Evolutionary conservation across 1,140 invertebrate genomes (phyloP).

Genomic region (Dolichoris vasculosae): DNA sequence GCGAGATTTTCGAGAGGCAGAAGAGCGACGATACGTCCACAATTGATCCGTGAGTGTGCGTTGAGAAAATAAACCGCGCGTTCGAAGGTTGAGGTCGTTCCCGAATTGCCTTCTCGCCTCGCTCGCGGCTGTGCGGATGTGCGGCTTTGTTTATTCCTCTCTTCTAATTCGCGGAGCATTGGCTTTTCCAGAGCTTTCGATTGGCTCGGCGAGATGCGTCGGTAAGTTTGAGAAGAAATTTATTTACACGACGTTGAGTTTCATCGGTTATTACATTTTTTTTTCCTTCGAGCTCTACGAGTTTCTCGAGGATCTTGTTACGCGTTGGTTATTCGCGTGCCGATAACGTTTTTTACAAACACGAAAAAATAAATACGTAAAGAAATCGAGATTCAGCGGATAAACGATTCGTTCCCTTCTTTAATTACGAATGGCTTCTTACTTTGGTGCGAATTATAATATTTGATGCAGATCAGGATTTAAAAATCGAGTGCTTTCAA

Average conservation of each 20-base stretch:
- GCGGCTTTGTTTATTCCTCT: not conserved
- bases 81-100: slow-evolving; percentile 4
- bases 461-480: too few species aligned
- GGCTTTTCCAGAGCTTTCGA: not conserved
- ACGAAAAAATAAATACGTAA: too few species aligned
- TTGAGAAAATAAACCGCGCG: not conserved
- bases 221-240: not conserved
- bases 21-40: not conserved
- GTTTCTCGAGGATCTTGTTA: not conserved
- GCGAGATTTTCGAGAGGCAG: not conserved
- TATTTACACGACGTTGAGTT: not conserved
- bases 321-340: too few species aligned
- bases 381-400: too few species aligned
- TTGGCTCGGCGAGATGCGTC: not conserved
- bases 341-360: too few species aligned
- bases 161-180: not conserved
- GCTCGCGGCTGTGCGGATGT: not conserved
- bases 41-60: not conserved
- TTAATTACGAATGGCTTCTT: too few species aligned
- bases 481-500: too few species aligned
- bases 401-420: too few species aligned
- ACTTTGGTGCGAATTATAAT: too few species aligned
- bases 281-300: not conserved
- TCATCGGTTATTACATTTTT: not conserved
- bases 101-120: not conserved